Base-by-base conservation (phyloP, 2,888 invertebrate genomes). In the Beris chalybata region DNA sequence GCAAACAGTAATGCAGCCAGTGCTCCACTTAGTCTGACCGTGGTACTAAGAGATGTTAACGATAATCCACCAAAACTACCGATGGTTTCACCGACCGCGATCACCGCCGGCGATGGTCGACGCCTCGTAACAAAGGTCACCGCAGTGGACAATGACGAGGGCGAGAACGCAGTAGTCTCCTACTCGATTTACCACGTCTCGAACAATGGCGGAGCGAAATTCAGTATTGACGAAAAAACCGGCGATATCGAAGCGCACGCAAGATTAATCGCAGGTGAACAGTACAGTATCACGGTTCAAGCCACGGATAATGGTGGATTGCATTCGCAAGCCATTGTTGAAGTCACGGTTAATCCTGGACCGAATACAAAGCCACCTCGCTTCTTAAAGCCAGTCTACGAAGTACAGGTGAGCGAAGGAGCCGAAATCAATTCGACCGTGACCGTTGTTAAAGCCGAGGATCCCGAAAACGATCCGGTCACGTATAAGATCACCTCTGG, bases 101-200 rank as follows among this genome's bases (percentile, higher is more conserved):
- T 95, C 2, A 91, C 92, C 9, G 92, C 92, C 29, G 91, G 89
- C 2, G 87, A 90, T 73, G 87, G 87, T 47, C 83, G 87, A 68
- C 84, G 87, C 57, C 82, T 85, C 71, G 87, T 92, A 31, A 85
- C 89, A 70, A 87, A 87, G 84, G 91, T 91, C 72, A 75, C 75
- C 32, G 95, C 93, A 0, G 87, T 87, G 9, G 95, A 95, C 78
- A 91, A 91, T 75, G 95, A 95, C 79, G 89, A 89, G 76, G 93
- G 91, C 67, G 87, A 89, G 75, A 93, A 94, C 79, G 93, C 93
- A 22, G 86, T 87, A 64, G 85, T 94, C 68, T 86, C 87, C 47
- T 95, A 93, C 82, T 89, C 89, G 73, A 92, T 95, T 71, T 91
- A 92, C 78, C 94, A 95, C 82, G 92, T 95, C 7, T 93, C 94